Conservation (phyloP, 2,888 invertebrate species). For the Balanococcus diminutus region DNA sequence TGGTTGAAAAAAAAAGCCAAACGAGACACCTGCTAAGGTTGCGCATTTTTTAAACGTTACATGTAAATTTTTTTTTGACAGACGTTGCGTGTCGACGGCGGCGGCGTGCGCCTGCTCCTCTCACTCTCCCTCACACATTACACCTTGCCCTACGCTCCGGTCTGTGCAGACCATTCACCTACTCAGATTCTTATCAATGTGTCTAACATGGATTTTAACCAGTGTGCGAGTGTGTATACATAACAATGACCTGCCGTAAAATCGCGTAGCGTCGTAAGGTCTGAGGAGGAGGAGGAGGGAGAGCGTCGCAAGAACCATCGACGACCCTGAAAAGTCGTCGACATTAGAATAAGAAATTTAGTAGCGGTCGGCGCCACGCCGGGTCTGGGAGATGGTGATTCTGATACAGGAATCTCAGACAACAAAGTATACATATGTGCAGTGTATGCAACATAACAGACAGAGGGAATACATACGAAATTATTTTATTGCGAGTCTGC, state of each 20-base stretch:
- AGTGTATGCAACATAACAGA: too few relatives aligned
- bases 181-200: slow-evolving; percentile 36
- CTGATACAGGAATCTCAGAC: too few relatives aligned
- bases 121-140: background rate
- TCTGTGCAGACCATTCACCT: slow-evolving; percentile 14
- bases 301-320: background rate
- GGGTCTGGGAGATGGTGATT: background rate
- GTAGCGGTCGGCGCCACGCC: background rate
- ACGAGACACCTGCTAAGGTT: slow-evolving; percentile 35
- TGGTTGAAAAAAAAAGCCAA: background rate
- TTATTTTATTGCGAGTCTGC: too few relatives aligned
- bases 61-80: slow-evolving; percentile 44
- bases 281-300: background rate
- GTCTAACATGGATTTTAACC: slow-evolving; percentile 24
- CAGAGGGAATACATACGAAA: too few relatives aligned
- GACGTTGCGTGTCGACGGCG: slow-evolving; percentile 32
- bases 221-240: background rate
- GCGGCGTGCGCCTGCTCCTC: background rate
- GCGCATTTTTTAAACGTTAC: slow-evolving; percentile 27
- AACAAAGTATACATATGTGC: background rate
- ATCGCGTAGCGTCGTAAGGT: background rate
- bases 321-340: slow-evolving; percentile 26
- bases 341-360: background rate
- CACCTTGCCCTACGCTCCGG: background rate
- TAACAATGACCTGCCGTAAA: slow-evolving; percentile 29